A percentile compares a stretch with the other conserved stretches of the same genome.
These are phyloP conservation scores for Torymus texanus DNA, from an alignment of 2,888 invertebrate species.

Conservation along the genomic window DNA sequence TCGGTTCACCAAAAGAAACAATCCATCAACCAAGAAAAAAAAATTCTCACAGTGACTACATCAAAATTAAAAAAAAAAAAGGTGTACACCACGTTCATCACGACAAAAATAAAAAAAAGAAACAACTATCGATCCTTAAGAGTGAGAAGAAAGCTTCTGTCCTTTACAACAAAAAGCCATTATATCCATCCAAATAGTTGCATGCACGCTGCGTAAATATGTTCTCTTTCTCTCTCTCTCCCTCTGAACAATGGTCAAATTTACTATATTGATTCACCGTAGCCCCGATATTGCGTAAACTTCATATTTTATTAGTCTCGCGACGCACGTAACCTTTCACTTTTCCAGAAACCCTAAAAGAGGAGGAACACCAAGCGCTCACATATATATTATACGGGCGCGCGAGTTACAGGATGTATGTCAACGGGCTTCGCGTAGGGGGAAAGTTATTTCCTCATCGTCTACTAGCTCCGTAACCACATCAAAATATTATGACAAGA, in stretches of 20 bases:
- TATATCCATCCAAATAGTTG: constrained; percentile 11
- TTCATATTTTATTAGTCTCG: constrained; percentile 16
- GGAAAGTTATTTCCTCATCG: not conserved
- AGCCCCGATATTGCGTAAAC: not conserved
- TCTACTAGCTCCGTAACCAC: not conserved
- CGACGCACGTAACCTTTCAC: constrained; percentile 12
- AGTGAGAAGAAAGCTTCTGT: not conserved
- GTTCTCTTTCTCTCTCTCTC: not conserved
- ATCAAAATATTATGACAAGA: no score
- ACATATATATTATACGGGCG: no score
- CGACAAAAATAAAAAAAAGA: no score
- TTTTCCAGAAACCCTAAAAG: constrained; percentile 38
- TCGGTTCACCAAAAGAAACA: no score
- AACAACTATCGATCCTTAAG: no score
- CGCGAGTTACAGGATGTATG: constrained; percentile 12
- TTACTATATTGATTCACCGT: constrained; percentile 3
- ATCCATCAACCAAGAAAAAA: no score
- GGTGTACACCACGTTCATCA: no score
- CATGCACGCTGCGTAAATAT: constrained; percentile 27
- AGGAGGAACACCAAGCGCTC: not conserved
- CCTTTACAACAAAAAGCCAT: constrained; percentile 9
- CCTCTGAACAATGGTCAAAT: constrained; percentile 10
- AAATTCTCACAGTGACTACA: no score
- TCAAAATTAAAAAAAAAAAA: no score
- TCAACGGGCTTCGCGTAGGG: constrained; percentile 18